Percentiles rank a stretch among this genome's conserved stretches.
Evolutionary conservation across 2,888 invertebrate genomes (phyloP).

Genomic region (Drosophila prolongata): DNA sequence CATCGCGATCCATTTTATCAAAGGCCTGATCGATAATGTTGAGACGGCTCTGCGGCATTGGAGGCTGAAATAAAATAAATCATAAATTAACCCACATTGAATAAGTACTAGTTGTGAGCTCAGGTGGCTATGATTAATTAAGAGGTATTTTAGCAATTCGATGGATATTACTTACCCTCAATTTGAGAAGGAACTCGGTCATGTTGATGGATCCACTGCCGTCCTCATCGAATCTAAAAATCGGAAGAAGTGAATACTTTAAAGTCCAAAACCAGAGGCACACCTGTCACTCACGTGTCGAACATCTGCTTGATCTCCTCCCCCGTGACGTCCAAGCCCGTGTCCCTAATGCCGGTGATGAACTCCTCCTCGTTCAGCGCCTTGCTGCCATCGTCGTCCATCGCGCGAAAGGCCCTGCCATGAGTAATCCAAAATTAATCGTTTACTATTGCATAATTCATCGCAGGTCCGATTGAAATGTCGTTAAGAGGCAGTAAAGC

Average conservation of each 20-base stretch:
- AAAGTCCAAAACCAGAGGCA: neutral
- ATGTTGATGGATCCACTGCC: conserved; percentile 93
- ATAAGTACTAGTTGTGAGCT: too few relatives aligned
- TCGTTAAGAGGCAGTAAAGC: conserved; percentile 33
- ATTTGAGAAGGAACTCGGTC: conserved; percentile 93
- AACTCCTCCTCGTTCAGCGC: conserved; percentile 94
- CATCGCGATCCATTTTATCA: conserved; percentile 93
- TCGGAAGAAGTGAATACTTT: conserved; percentile 1
- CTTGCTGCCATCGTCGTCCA: conserved; percentile 97
- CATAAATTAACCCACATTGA: too few relatives aligned
- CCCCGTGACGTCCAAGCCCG: conserved; percentile 89
- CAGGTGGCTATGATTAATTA: too few relatives aligned
- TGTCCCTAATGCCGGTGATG: conserved; percentile 90
- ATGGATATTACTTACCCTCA: conserved; percentile 88
- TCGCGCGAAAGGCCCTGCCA: conserved; percentile 92
- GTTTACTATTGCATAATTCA: conserved; percentile 37
- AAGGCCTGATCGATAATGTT: conserved; percentile 93
- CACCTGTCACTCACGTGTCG: conserved; percentile 63
- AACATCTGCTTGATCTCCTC: conserved; percentile 84
- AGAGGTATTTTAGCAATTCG: too few relatives aligned
- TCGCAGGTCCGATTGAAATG: conserved; percentile 13
- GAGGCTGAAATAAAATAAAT: conserved; percentile 87
- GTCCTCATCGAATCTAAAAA: conserved; percentile 91
- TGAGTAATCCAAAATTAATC: conserved; percentile 54
- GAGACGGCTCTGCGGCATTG: conserved; percentile 90